These are phyloP conservation scores for Drosophila punjabiensis DNA, from an alignment of 1,140 invertebrate genomes.

Conservation along the genomic window DNA sequence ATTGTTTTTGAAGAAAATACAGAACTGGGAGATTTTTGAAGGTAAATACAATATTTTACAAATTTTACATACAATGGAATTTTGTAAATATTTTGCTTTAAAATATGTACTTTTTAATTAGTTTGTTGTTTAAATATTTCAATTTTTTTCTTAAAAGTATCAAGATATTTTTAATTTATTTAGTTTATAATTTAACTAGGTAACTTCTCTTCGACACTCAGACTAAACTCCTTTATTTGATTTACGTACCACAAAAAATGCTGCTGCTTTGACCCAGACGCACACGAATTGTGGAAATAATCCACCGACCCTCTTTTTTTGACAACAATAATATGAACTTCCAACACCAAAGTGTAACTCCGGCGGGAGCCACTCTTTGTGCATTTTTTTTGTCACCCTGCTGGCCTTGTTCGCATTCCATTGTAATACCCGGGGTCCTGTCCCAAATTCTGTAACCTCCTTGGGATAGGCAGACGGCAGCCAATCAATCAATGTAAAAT, in stretches of 20 bases:
- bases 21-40: not conserved
- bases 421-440: conserved; percentile 28
- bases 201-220: not conserved
- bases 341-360: conserved; percentile 16
- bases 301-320: conserved; percentile 21
- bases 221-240: conserved; percentile 7
- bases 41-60: not conserved
- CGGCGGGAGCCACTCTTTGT: conserved; percentile 24
- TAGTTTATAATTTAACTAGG: not conserved
- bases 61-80: not conserved
- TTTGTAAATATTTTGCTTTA: too few species aligned
- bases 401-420: conserved; percentile 18
- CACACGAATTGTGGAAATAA: conserved; percentile 57
- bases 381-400: conserved; percentile 37
- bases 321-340: conserved; percentile 27
- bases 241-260: conserved; percentile 10
- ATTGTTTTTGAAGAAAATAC: not conserved
- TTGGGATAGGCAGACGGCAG: conserved; percentile 27
- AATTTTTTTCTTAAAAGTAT: too few species aligned
- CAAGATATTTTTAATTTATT: not conserved
- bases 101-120: not conserved
- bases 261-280: conserved; percentile 11
- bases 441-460: conserved; percentile 6
- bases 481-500: conserved; percentile 70
- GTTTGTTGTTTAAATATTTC: not conserved